Conservation (phyloP, 2,888 invertebrate genomes). For the Cancer borealis region DNA sequence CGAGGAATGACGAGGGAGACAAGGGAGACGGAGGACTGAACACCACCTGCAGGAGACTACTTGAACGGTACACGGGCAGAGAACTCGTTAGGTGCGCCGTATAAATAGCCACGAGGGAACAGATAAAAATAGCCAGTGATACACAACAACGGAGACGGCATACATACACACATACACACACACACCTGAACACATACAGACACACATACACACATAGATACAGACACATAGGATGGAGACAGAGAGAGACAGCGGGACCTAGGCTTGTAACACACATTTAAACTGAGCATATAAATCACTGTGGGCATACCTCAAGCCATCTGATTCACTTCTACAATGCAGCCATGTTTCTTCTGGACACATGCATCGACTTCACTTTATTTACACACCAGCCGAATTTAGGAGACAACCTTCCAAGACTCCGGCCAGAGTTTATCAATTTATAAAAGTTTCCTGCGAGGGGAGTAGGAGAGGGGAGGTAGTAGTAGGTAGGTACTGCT, state of each 20-base stretch:
- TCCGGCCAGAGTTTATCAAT: slow-evolving; percentile 66
- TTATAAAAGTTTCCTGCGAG: slow-evolving; percentile 60
- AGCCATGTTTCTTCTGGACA: slow-evolving; percentile 66
- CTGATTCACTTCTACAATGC: slow-evolving; percentile 71
- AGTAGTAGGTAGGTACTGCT: background rate
- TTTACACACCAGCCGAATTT: slow-evolving; percentile 65
- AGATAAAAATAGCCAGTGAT: slow-evolving; percentile 27
- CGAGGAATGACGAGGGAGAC: background rate
- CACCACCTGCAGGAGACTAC: background rate
- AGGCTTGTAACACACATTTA: slow-evolving; percentile 72
- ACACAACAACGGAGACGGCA: background rate
- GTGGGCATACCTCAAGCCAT: slow-evolving; percentile 66
- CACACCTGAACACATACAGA: background rate
- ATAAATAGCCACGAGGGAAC: slow-evolving; percentile 37
- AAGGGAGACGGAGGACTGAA: background rate
- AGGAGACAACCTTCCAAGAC: slow-evolving; percentile 63
- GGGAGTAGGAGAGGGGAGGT: background rate
- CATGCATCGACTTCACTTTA: slow-evolving; percentile 68
- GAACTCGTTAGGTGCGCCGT: background rate
- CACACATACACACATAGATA: slow-evolving; percentile 31
- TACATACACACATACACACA: slow-evolving; percentile 15
- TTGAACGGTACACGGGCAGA: background rate
- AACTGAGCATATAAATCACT: slow-evolving; percentile 67
- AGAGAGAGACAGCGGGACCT: slow-evolving; percentile 53
- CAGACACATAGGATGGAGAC: slow-evolving; percentile 48